A percentile compares a stretch with the other conserved stretches of the same genome.
Evolutionary conservation across 2,888 invertebrate species (phyloP).

Genomic region (Mesorhabditis sp.): DNA sequence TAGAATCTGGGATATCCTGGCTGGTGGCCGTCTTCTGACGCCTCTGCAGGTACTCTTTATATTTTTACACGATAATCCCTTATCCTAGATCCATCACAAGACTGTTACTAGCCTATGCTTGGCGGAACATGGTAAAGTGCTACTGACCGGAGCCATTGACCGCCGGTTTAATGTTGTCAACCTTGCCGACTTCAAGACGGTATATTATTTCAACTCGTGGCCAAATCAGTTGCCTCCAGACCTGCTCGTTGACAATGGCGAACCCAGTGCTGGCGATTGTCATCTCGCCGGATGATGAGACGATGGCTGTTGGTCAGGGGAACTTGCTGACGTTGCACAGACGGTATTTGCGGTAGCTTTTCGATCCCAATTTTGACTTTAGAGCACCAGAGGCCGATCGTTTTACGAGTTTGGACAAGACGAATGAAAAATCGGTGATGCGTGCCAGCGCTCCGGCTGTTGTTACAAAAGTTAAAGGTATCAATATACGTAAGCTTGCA

Average conservation of each 20-base stretch:
- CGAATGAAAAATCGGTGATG: slow-evolving; percentile 17
- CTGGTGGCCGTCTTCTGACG: slow-evolving; percentile 75
- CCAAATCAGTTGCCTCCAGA: slow-evolving; percentile 65
- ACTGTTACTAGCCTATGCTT: slow-evolving; percentile 82
- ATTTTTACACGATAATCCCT: neutral
- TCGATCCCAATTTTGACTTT: neutral
- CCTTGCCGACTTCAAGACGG: slow-evolving; percentile 40
- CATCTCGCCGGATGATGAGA: slow-evolving; percentile 72
- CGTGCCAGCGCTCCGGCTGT: slow-evolving; percentile 22
- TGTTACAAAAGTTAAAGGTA: slow-evolving; percentile 16
- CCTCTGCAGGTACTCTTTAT: slow-evolving; percentile 67
- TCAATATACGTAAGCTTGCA: neutral
- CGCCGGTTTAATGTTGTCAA: slow-evolving; percentile 61
- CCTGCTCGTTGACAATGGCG: slow-evolving; percentile 84
- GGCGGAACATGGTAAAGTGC: slow-evolving; percentile 73
- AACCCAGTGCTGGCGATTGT: slow-evolving; percentile 84
- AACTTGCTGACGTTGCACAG: slow-evolving; percentile 79
- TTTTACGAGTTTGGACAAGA: slow-evolving; percentile 12
- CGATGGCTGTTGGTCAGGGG: slow-evolving; percentile 80
- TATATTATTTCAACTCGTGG: slow-evolving; percentile 13
- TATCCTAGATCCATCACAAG: slow-evolving; percentile 80
- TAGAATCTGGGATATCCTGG: slow-evolving; percentile 82
- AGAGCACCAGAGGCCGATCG: slow-evolving; percentile 8
- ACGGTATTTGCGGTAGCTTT: slow-evolving; percentile 9
- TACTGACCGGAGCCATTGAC: slow-evolving; percentile 86